These are phyloP conservation scores for Poicephalus gulielmi DNA, from an alignment of 2,113 vertebrate genomes.

Conservation along the genomic window DNA sequence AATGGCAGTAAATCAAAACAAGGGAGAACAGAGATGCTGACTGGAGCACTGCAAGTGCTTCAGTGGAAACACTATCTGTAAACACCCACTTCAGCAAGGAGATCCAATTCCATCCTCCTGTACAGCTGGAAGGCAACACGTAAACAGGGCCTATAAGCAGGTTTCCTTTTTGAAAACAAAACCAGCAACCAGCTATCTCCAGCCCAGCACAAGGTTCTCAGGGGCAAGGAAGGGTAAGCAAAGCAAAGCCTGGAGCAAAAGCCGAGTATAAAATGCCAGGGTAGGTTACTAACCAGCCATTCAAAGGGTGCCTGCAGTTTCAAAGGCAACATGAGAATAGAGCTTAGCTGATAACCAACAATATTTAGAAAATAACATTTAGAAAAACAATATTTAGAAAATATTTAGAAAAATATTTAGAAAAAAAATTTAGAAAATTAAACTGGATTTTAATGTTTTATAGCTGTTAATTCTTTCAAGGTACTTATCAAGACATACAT, in stretches of 20 bases:
- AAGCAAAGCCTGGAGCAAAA: neutral
- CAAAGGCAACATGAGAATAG: neutral
- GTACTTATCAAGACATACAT: neutral
- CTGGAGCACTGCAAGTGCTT: neutral
- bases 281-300: neutral
- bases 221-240: neutral
- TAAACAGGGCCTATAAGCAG: neutral
- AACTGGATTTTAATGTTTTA: neutral
- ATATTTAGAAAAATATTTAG: neutral
- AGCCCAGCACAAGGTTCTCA: accelerated
- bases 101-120: neutral
- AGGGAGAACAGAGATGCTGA: neutral
- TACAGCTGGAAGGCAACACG: neutral
- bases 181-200: neutral
- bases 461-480: neutral
- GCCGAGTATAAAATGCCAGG: neutral
- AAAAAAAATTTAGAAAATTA: neutral
- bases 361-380: neutral
- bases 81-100: neutral
- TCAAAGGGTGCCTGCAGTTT: neutral
- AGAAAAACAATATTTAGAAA: neutral
- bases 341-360: neutral
- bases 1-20: neutral
- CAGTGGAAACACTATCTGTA: neutral
- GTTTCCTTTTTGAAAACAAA: neutral